Percentiles rank a stretch among this genome's conserved stretches.
Conservation (phyloP, 2,113 vertebrate genomes). For the Laterallus jamaicensis region DNA sequence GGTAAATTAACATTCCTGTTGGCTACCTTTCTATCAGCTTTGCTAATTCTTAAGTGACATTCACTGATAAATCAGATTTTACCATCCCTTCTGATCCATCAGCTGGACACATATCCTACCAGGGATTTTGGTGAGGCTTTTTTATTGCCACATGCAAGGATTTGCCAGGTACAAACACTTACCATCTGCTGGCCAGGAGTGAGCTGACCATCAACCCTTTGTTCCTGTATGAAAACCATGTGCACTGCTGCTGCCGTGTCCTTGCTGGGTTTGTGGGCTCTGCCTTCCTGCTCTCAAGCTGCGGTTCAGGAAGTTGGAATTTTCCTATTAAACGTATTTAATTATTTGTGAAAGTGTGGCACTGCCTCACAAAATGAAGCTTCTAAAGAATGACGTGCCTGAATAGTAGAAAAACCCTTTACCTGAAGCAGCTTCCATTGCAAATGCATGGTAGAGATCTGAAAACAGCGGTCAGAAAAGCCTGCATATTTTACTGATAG, state of each 20-base stretch:
- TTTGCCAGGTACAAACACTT: background rate
- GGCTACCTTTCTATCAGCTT: slow-evolving; percentile 61
- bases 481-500: background rate
- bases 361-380: background rate
- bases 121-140: background rate
- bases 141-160: background rate
- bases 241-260: background rate
- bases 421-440: background rate
- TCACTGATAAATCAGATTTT: slow-evolving; percentile 69
- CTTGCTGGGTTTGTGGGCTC: background rate
- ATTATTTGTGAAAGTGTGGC: background rate
- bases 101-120: background rate
- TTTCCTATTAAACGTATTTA: background rate
- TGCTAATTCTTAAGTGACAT: slow-evolving; percentile 72
- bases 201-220: slow-evolving; percentile 44
- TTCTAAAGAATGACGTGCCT: background rate
- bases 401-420: background rate
- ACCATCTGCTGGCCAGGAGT: background rate
- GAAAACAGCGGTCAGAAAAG: background rate
- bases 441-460: background rate
- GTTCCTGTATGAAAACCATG: background rate
- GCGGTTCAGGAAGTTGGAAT: background rate
- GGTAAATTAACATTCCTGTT: slow-evolving; percentile 68
- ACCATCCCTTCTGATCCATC: slow-evolving; percentile 56
- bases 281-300: background rate